Base-by-base conservation (phyloP, 1,140 invertebrate genomes). In the Drosophila bifasciata region DNA sequence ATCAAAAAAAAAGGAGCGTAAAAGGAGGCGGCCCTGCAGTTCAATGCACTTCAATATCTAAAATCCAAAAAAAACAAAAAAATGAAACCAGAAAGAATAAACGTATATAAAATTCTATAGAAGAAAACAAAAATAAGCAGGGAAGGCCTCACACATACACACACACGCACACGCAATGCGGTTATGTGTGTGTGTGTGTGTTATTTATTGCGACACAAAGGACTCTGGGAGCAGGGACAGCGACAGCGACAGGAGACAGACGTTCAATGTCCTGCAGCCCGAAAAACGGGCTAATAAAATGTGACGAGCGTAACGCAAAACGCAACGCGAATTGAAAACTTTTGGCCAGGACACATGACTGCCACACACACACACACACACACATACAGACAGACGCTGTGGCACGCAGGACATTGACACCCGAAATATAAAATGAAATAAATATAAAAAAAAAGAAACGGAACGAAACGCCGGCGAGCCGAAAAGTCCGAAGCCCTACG, bases 201-300 rank as follows among this genome's bases (percentile, higher is more conserved):
- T 84, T 80, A 85, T 85, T 85, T 79, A 89, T 89, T 68, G 79
- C 79, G 63, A 84, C 72, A 89, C 79, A 79, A 84, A 79, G 84
- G 69, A 88, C 79, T 75, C 72, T 57, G 52, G 55, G 68, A 64
- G 69, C n/a, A n/a, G n/a, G n/a, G n/a, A n/a, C n/a, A n/a, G n/a
- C n/a, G n/a, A n/a, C n/a, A n/a, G n/a, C n/a, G n/a, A n/a, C n/a
- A n/a, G 74, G 72, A 77, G 76, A 79, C 76, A 79, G 76, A 79
- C 76, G 76, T 79, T 79, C 76, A 79, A 89, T 89, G 85, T 89
- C 85, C 85, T 89, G 85, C 76, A 89, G 79, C 85, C 76, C 68
- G 76, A 59, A 72, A 58, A 76, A 86, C 77, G 75, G 77, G 81
- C 81, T 85, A 85, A 85, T 85, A 85, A 86, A 85, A 85, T 85